These are phyloP conservation scores for Ophioninae sp. DNA, from an alignment of 2,888 invertebrate species.

Conservation along the genomic window DNA sequence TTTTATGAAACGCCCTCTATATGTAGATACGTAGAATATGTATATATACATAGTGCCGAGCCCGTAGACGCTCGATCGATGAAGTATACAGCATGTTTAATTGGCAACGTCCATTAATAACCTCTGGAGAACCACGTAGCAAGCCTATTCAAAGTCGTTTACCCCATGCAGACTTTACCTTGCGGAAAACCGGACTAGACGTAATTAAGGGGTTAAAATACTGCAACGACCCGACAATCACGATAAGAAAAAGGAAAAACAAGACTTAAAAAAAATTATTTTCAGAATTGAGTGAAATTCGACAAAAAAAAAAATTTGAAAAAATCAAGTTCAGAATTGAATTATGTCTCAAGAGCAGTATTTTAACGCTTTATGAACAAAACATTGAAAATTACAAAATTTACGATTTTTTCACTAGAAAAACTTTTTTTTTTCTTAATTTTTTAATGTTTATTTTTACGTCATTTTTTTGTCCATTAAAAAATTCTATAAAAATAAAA, in stretches of 20 bases:
- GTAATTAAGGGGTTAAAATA: not conserved
- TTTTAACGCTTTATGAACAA: too few species aligned
- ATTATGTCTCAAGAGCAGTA: not conserved
- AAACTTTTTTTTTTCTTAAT: too few species aligned
- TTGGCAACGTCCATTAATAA: slow-evolving; percentile 59
- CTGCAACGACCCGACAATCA: too few species aligned
- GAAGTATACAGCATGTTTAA: slow-evolving; percentile 67
- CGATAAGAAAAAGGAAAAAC: too few species aligned
- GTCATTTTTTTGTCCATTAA: too few species aligned
- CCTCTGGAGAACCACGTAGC: slow-evolving; percentile 31
- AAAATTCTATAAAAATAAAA: too few species aligned
- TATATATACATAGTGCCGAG: slow-evolving; percentile 46
- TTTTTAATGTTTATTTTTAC: too few species aligned
- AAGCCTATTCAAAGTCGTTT: slow-evolving; percentile 44
- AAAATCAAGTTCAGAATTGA: not conserved
- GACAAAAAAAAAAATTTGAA: not conserved
- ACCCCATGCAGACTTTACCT: slow-evolving; percentile 27
- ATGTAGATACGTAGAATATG: slow-evolving; percentile 43
- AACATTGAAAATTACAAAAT: too few species aligned
- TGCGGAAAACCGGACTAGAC: not conserved
- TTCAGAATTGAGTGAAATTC: too few species aligned
- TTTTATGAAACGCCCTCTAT: slow-evolving; percentile 13
- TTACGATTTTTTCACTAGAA: too few species aligned
- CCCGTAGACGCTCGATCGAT: slow-evolving; percentile 67
- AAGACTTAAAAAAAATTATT: too few species aligned